phyloP scores from a whole-genome alignment of 2,888 invertebrate genomes.

The Agrenia bidenticulata region DNA sequence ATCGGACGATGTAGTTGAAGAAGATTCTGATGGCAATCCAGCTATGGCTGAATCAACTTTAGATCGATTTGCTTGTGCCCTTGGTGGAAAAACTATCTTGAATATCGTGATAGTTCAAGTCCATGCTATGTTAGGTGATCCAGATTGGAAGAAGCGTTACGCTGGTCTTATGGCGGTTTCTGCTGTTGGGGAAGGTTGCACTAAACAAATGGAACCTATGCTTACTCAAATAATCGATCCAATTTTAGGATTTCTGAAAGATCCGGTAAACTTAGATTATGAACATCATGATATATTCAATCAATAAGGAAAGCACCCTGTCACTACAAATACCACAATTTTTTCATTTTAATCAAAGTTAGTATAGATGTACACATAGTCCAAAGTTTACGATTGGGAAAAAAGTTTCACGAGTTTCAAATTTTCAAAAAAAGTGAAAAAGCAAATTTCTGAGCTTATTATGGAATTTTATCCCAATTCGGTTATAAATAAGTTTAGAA shows the following conservation, averaged over 20 bases:
- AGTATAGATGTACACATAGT: too few relatives aligned
- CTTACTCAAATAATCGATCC: constrained; percentile 90
- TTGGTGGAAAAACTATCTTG: constrained; percentile 90
- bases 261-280: constrained; percentile 68
- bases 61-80: constrained; percentile 94
- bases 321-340: too few relatives aligned
- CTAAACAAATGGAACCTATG: constrained; percentile 95
- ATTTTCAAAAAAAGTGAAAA: too few relatives aligned
- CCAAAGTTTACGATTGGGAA: too few relatives aligned
- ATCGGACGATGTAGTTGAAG: constrained; percentile 81
- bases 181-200: constrained; percentile 97
- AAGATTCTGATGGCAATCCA: constrained; percentile 79
- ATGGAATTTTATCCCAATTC: too few relatives aligned
- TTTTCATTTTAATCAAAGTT: too few relatives aligned
- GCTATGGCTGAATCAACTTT: constrained; percentile 95
- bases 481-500: too few relatives aligned
- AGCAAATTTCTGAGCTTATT: too few relatives aligned
- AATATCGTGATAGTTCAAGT: constrained; percentile 83
- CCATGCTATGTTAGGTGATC: constrained; percentile 79
- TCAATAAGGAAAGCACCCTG: not conserved
- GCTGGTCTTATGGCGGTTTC: constrained; percentile 99
- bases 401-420: too few relatives aligned
- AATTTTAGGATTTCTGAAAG: constrained; percentile 79
- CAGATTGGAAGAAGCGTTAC: constrained; percentile 86
- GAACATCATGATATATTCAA: not conserved